Evolutionary conservation across 2,888 invertebrate genomes (phyloP), one percentile per base, ranked within the genome.

Genomic region (Rhorus exstirpatorius): DNA sequence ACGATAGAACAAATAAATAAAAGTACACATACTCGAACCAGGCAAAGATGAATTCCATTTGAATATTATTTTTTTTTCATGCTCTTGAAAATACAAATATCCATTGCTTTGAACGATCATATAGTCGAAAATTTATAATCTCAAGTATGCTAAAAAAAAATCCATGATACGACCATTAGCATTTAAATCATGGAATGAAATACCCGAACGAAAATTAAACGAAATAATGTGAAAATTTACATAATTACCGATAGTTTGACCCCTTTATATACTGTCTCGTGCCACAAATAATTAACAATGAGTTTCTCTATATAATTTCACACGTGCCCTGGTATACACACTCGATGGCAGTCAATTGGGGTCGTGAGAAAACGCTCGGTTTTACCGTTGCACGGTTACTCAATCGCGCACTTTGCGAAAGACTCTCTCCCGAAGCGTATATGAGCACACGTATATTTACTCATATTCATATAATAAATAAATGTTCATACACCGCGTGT

Each of bases 271-370:
- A n/a, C 14, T 1, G 19, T 44, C 70, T 26, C 86, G 86, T 88
- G 86, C 83, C 83, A 84, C 86, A 85, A 86, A 88, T 88, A 88
- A 90, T 90, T 90, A 88, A 87, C 87, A 71, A 88, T 89, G 85
- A 86, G 86, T 87, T 88, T 88, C 60, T 88, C 86, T 87, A 61
- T 87, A 61, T 35, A 90, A 87, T 90, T 89, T 89, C 86, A 85
- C 87, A 86, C 86, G 87, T 88, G 89, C 75, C 44, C 26, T 1
- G 35, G 12, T 10, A 26, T 12, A 46, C 35, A 26, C 87, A 86
- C 89, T 90, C 89, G 84, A 85, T 84, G 24, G 21, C 19, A 87
- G 87, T 89, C 89, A 90, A 90, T 90, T 87, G 86, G 86, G 88
- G 87, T 88, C 90, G 90, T 89, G 90, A 89, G 89, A 90, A 90